phyloP scores from a whole-genome alignment of 2,113 vertebrate genomes.

The Chloropsis cyanopogon region DNA sequence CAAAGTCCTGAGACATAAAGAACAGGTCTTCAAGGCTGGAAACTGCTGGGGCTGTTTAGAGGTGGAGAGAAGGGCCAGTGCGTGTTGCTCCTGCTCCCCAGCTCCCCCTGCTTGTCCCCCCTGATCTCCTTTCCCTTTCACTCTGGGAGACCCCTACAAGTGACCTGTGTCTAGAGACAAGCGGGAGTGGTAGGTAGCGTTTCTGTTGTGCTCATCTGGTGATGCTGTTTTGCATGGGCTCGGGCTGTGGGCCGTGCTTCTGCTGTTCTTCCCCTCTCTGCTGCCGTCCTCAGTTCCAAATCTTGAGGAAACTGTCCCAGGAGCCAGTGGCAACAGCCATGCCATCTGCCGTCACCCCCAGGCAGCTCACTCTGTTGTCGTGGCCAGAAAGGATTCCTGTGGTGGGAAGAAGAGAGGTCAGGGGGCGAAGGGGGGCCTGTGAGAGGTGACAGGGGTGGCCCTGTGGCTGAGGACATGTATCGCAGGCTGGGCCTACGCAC shows the following conservation, averaged over 20 bases:
- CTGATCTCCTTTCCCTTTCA: background rate
- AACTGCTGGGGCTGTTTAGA: background rate
- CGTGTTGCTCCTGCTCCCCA: background rate
- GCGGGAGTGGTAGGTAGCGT: background rate
- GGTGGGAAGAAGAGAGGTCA: background rate
- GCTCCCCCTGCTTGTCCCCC: background rate
- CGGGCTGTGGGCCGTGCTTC: background rate
- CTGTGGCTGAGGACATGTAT: rapidly evolving
- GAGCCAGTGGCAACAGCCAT: conserved; percentile 97
- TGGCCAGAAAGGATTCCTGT: conserved; percentile 92
- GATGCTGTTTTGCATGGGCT: background rate
- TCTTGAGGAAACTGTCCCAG: conserved; percentile 98
- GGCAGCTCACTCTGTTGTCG: conserved; percentile 96
- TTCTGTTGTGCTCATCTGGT: conserved; percentile 1
- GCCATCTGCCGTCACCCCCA: conserved; percentile 89
- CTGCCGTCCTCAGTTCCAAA: conserved; percentile 86
- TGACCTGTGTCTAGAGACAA: conserved; percentile 31
- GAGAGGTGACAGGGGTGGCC: background rate
- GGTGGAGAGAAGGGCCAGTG: background rate
- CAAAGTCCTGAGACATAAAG: background rate
- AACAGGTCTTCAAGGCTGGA: background rate
- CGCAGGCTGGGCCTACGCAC: rapidly evolving
- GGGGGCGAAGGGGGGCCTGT: too few species aligned
- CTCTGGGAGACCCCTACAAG: conserved; percentile 19
- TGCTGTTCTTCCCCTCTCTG: background rate